Evolutionary conservation across 2,797 vertebrate species (phyloP).

Genomic region (Chelidonichthys spinosus): DNA sequence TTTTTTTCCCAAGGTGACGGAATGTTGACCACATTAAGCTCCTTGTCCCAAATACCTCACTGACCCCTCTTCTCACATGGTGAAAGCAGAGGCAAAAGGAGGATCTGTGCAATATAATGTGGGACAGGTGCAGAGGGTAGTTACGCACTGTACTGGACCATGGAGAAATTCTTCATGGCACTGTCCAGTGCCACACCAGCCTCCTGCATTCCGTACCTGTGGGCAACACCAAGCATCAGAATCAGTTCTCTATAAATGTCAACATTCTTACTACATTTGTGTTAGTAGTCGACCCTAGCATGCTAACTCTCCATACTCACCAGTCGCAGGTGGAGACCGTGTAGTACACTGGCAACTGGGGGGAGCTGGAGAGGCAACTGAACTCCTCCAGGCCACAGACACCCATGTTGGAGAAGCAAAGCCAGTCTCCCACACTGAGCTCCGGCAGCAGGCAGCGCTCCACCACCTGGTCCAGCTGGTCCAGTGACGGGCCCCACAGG

Average conservation of each 20-base stretch:
- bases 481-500: constrained; percentile 96
- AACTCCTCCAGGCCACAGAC: constrained; percentile 88
- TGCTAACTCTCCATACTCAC: constrained; percentile 79
- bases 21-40: constrained; percentile 91
- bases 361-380: constrained; percentile 84
- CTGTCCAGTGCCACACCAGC: constrained; percentile 91
- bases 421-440: constrained; percentile 95
- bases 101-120: constrained; percentile 80
- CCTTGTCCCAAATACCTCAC: constrained; percentile 81
- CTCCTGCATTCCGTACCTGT: constrained; percentile 97
- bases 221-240: constrained; percentile 37
- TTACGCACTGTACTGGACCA: constrained; percentile 92
- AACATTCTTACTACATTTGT: neutral
- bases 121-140: constrained; percentile 83
- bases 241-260: constrained; percentile 8
- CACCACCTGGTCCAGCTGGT: constrained; percentile 95
- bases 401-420: constrained; percentile 97
- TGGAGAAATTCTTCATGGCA: constrained; percentile 93
- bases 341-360: constrained; percentile 92
- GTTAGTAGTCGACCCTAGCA: neutral
- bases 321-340: constrained; percentile 94
- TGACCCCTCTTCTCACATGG: constrained; percentile 70
- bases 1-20: constrained; percentile 80
- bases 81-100: constrained; percentile 73
- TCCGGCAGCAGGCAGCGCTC: constrained; percentile 96